Evolutionary conservation across 2,888 invertebrate genomes (phyloP), one percentile per base, ranked within the genome.

Genomic region (Ormyrus rosae): DNA sequence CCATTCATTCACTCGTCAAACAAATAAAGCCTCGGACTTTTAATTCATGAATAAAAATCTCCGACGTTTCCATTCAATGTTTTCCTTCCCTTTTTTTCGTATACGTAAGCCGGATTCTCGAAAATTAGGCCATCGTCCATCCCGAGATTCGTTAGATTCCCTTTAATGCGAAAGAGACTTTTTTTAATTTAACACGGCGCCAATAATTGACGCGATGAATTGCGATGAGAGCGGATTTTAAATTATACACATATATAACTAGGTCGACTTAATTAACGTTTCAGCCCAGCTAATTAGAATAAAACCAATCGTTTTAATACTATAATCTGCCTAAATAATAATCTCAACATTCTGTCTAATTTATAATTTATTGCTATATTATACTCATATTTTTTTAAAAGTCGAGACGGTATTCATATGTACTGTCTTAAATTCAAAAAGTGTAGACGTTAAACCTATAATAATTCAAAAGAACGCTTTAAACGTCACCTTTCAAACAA

Each of bases 11-110:
- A 0, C 34, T 34, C 34, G 34, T 34, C 34, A 34, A 34, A 34
- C 34, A 34, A 34, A 34, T 34, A 34, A 34, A 34, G 34, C 34
- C 34, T 4, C n/a, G 48, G 48, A 34, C 53, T 75, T 34, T 67
- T 34, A 58, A 68, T 51, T 71, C 58, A 48, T 60, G 51, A 51
- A 68, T 51, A 67, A 45, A 58, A 75, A 55, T 73, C 64, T 48
- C 46, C 7, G 34, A 13, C 2, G 48, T 50, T 34, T 55, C n/a
- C 9, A 56, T 48, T 19, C 10, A 34, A 19, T 9, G 60, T 60
- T 13, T 7, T 11, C 11, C 19, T 51, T n/a, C 11, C 34, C 9
- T 7, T 6, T 13, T 45, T 45, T 48, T 34, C 19, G 51, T 50
- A 19, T 8, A 11, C 67, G 51, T 46, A 34, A 46, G 9, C 46